Evolutionary conservation across 2,113 vertebrate genomes (phyloP).

Genomic region (Copsychus sechellarum): DNA sequence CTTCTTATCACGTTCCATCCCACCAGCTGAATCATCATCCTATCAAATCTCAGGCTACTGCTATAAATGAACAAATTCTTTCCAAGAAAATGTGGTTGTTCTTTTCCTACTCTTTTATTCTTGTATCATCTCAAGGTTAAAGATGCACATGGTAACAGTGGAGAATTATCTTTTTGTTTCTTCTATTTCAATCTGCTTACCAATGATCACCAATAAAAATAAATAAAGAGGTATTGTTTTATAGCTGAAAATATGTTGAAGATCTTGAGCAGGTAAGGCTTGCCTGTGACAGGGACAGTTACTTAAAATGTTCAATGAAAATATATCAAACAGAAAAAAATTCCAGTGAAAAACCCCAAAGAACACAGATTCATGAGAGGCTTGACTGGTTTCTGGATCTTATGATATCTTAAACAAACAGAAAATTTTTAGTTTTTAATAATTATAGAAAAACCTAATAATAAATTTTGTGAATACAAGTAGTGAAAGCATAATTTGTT

Average conservation of each 20-base stretch:
- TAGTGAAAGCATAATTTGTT: background rate
- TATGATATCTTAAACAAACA: background rate
- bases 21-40: constrained; percentile 17
- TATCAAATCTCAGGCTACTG: constrained; percentile 8
- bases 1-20: background rate
- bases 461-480: background rate
- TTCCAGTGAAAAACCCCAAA: background rate
- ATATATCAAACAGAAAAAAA: background rate
- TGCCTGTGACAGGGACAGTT: background rate
- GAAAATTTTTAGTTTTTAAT: background rate
- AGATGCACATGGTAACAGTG: background rate
- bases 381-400: background rate
- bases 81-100: constrained; percentile 27
- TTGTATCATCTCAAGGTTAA: background rate
- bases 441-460: background rate
- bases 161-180: background rate
- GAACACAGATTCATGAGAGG: background rate
- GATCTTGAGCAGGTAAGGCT: background rate
- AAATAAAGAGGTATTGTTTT: background rate
- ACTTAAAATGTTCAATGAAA: background rate
- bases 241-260: background rate
- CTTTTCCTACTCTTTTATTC: background rate
- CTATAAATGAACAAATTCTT: constrained; percentile 25
- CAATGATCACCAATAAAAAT: background rate
- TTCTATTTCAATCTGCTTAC: background rate